phyloP scores from a whole-genome alignment of 92 coral and sea anemone genomes.

The Palythoa caribaeorum region DNA sequence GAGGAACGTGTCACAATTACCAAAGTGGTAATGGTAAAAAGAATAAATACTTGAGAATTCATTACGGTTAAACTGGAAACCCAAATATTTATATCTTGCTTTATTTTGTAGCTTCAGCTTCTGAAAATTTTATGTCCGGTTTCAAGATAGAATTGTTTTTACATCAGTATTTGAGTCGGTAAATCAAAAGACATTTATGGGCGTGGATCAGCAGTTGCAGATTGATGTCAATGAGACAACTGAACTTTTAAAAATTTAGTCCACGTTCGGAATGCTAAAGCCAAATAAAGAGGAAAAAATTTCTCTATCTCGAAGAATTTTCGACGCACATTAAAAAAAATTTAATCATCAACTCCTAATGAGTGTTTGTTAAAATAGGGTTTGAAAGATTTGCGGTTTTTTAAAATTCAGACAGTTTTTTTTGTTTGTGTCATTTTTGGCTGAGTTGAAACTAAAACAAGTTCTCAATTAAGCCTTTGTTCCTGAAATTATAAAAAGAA shows the following conservation, averaged over 20 bases:
- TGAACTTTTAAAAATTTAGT: neutral
- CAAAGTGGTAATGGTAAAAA: neutral
- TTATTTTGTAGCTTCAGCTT: neutral
- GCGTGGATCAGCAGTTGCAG: conserved; percentile 11
- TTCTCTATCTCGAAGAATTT: too few species aligned
- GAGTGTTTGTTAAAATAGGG: too few species aligned
- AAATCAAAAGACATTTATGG: neutral
- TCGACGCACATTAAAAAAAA: too few species aligned
- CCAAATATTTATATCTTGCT: neutral
- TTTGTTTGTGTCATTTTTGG: too few species aligned
- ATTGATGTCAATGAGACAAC: neutral
- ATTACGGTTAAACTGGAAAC: neutral
- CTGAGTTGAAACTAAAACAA: too few species aligned
- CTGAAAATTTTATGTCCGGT: neutral
- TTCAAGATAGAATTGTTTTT: too few species aligned
- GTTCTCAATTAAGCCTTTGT: too few species aligned
- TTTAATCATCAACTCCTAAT: too few species aligned
- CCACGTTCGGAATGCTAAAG: neutral
- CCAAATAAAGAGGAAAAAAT: too few species aligned
- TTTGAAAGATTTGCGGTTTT: too few species aligned
- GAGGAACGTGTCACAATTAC: neutral
- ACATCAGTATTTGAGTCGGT: neutral
- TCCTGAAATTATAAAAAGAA: too few species aligned
- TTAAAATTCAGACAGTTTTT: too few species aligned
- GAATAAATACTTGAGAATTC: neutral